Conservation (phyloP, 2,797 vertebrate genomes). For the Sebastes flavidus region DNA sequence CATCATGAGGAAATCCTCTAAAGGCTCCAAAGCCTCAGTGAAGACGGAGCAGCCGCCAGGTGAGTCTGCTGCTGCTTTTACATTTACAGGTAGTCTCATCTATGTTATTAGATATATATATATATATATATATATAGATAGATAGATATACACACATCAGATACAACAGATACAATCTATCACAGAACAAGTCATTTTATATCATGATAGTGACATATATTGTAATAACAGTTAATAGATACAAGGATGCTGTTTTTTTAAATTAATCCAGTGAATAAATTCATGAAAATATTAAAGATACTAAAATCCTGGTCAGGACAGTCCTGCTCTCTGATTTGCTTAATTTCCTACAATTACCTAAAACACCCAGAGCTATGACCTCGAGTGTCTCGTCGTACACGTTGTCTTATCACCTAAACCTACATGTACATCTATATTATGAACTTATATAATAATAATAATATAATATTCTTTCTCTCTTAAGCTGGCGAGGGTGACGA, state of each 20-base stretch:
- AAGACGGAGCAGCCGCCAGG: constrained; percentile 80
- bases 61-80: constrained; percentile 22
- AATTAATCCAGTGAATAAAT: too few relatives aligned
- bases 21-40: constrained; percentile 75
- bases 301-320: too few relatives aligned
- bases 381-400: neutral
- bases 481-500: constrained; percentile 75
- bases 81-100: too few relatives aligned
- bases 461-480: neutral
- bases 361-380: neutral
- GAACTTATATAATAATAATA: too few relatives aligned
- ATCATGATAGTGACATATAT: neutral
- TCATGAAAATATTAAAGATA: too few relatives aligned
- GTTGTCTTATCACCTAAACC: too few relatives aligned
- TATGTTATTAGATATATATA: too few relatives aligned
- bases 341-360: neutral
- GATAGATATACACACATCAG: too few relatives aligned
- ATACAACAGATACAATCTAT: neutral
- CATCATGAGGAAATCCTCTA: constrained; percentile 86
- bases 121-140: too few relatives aligned
- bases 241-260: too few relatives aligned
- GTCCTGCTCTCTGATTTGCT: neutral
- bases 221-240: too few relatives aligned
- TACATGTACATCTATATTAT: too few relatives aligned
- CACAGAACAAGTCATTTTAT: neutral